Percentiles rank a stretch among this genome's conserved stretches.
Evolutionary conservation across 1,140 invertebrate species (phyloP).

Genomic region (Steinernema feltiae): DNA sequence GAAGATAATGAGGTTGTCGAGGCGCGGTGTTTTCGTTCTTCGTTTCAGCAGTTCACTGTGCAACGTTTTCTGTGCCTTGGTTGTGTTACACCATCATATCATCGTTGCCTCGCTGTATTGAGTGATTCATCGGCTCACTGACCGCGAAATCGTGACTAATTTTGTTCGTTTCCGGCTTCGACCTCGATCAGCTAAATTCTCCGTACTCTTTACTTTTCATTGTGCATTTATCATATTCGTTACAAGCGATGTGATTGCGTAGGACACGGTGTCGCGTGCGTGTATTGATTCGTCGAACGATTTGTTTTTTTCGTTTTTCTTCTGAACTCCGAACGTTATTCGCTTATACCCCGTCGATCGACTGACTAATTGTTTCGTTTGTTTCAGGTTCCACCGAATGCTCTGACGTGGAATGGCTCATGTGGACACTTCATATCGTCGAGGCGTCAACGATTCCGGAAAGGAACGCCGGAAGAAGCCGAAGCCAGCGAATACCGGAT

Average conservation of each 20-base stretch:
- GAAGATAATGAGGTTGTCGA: neutral
- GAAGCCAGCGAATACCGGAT: conserved; percentile 18
- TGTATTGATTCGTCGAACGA: conserved; percentile 3
- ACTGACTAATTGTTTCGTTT: neutral
- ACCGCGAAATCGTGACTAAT: neutral
- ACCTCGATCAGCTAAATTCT: too few species aligned
- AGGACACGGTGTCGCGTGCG: neutral
- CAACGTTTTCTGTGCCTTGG: neutral
- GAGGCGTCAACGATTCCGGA: neutral
- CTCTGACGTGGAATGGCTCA: neutral
- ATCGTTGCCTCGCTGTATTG: neutral
- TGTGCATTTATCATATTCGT: too few species aligned
- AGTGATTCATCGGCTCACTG: neutral
- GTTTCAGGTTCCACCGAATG: neutral
- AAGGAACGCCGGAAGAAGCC: conserved; percentile 2
- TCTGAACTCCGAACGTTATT: neutral
- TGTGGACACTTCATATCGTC: neutral
- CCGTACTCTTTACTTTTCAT: too few species aligned
- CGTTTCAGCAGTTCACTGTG: neutral
- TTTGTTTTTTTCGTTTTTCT: conserved; percentile 6
- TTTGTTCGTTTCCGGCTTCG: too few species aligned
- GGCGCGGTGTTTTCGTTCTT: neutral
- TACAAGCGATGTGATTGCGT: neutral
- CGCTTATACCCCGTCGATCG: neutral
- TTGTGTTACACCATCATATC: neutral